Evolutionary conservation across 2,797 vertebrate genomes (phyloP), one percentile per base, ranked within the genome.

Genomic region (Coregonus sp.): DNA sequence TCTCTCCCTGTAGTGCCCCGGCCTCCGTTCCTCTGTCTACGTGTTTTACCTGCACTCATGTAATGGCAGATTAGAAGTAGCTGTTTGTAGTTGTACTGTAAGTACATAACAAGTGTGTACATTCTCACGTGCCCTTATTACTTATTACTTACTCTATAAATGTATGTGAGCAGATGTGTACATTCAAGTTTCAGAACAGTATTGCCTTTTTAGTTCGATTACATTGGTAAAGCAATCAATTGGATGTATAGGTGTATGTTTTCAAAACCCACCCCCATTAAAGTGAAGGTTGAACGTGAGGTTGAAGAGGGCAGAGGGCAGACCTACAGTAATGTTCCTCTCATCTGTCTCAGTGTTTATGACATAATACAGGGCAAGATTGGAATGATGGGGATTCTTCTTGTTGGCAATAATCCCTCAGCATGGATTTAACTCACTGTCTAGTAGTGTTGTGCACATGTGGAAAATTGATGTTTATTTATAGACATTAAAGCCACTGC

Each of bases 301-400:
- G 89, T 90, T 86, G 86, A 91, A 85, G 78, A 82, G 79, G 84
- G 81, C 82, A 77, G 54, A 59, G 54, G 59, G 59, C 59, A 63
- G 20, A 29, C 9, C 9, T 63, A 86, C 81, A 80, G 78, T 93
- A 93, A 93, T 92, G 90, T 86, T 78, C 47, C 82, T 75, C 75
- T 89, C 90, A 89, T 86, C 87, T 91, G 90, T 88, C 87, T 91
- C 86, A 83, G 77, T 88, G 89, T 90, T 68, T 90, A 92, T 93
- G 91, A 84, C 91, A 92, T 92, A 92, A 92, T 91, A 63, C 59
- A 89, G 85, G 87, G 85, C 79, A 91, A 92, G 90, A 92, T 91
- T 88, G 86, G 89, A 91, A 92, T 91, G 86, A 92, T 89, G 86
- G 79, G 75, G 87, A 89, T 90, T 89, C 85, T 90, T 90, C 85